These are phyloP conservation scores for Spinus pinus DNA, from an alignment of 2,797 vertebrate genomes.

Conservation along the genomic window DNA sequence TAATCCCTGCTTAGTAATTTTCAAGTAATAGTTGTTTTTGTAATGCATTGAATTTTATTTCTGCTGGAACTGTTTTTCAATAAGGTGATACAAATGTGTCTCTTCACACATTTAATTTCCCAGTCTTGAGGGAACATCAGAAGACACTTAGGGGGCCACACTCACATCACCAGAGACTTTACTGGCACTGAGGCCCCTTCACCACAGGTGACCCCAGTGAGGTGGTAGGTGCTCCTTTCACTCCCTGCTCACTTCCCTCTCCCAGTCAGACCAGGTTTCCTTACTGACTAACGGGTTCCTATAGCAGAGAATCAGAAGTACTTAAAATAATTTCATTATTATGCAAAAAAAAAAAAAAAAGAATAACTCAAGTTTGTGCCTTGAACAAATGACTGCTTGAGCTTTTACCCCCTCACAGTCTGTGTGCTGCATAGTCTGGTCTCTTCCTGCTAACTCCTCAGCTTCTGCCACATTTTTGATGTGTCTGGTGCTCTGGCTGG, in stretches of 20 bases:
- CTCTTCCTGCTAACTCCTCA: background rate
- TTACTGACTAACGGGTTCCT: background rate
- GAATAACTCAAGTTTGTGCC: fast-evolving
- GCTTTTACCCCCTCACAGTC: background rate
- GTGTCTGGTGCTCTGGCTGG: background rate
- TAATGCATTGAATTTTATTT: background rate
- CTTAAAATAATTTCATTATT: background rate
- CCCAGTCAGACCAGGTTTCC: background rate
- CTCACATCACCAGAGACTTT: background rate
- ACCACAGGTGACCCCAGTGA: fast-evolving
- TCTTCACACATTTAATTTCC: background rate
- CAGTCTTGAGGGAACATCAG: background rate
- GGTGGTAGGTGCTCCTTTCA: fast-evolving
- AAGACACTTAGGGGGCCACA: too few relatives aligned
- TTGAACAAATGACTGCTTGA: background rate
- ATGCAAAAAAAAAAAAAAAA: background rate
- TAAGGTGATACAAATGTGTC: background rate
- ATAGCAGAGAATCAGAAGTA: too few relatives aligned
- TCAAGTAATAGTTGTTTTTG: background rate
- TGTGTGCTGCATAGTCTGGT: fast-evolving
- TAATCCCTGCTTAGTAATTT: background rate
- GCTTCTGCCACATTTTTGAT: background rate
- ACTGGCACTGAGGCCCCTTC: fast-evolving
- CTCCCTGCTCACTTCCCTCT: background rate
- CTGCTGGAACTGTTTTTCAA: background rate